Evolutionary conservation across 2,888 invertebrate genomes (phyloP).

Genomic region (Metallyticus violacea): DNA sequence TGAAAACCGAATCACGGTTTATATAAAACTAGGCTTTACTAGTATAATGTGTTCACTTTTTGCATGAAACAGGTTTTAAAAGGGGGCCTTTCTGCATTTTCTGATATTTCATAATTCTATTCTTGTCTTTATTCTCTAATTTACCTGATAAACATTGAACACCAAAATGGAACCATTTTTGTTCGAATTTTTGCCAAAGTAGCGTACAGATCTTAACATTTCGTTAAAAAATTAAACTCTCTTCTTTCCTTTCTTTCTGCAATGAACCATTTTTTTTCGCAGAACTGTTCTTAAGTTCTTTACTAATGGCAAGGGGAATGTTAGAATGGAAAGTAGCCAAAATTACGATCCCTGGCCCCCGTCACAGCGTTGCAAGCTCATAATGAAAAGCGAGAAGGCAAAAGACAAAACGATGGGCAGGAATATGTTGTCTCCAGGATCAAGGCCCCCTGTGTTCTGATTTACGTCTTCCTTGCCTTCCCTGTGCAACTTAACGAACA

Average conservation of each 20-base stretch:
- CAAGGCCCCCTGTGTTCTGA: slow-evolving; percentile 2
- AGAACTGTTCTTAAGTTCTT: background rate
- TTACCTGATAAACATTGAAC: too few relatives aligned
- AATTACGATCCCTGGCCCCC: background rate
- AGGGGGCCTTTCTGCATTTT: too few relatives aligned
- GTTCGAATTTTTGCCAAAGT: too few relatives aligned
- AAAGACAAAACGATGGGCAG: slow-evolving; percentile 13
- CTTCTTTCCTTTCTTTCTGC: background rate
- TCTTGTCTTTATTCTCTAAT: too few relatives aligned
- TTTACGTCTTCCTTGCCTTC: slow-evolving; percentile 5
- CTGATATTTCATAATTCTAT: too few relatives aligned
- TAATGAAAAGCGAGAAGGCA: background rate
- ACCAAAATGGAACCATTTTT: too few relatives aligned
- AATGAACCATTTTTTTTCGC: background rate
- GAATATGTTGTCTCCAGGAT: background rate
- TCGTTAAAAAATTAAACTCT: too few relatives aligned
- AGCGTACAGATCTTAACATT: too few relatives aligned
- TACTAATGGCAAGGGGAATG: background rate
- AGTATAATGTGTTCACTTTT: too few relatives aligned
- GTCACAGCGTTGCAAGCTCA: background rate
- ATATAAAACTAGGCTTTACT: too few relatives aligned
- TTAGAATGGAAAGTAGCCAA: background rate
- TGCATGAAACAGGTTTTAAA: too few relatives aligned
- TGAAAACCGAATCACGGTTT: too few relatives aligned
- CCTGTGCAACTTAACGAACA: slow-evolving; percentile 14